These are phyloP conservation scores for Adelognathus sp. DNA, from an alignment of 2,888 invertebrate genomes.

Conservation along the genomic window DNA sequence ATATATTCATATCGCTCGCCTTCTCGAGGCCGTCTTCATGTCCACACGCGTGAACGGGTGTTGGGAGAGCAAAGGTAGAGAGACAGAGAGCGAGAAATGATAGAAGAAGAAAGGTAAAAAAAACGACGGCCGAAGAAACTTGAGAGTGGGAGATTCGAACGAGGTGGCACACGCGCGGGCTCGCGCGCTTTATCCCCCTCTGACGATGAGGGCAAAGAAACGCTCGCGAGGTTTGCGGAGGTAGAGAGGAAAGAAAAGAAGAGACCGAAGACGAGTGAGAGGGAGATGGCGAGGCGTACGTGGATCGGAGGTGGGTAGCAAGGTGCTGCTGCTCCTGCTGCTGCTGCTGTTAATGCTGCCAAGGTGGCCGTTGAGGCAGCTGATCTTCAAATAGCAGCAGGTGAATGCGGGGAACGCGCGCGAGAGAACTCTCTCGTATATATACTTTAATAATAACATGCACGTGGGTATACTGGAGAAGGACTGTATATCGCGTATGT, in stretches of 20 bases:
- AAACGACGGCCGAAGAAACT: not conserved
- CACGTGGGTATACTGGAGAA: slow-evolving; percentile 11
- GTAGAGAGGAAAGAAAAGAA: slow-evolving; percentile 55
- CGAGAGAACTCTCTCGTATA: slow-evolving; percentile 28
- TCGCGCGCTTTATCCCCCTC: slow-evolving; percentile 26
- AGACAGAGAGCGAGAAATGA: not conserved
- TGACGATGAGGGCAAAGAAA: slow-evolving; percentile 47
- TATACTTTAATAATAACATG: slow-evolving; percentile 22
- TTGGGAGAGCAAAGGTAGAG: no score
- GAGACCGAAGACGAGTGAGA: slow-evolving; percentile 61
- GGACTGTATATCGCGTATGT: slow-evolving; percentile 1
- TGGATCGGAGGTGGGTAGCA: slow-evolving; percentile 70
- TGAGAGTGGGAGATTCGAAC: slow-evolving; percentile 19
- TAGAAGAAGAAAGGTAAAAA: not conserved
- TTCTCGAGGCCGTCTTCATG: slow-evolving; percentile 31
- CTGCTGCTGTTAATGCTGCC: slow-evolving; percentile 58
- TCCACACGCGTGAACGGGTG: slow-evolving; percentile 4
- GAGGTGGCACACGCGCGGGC: slow-evolving; percentile 37
- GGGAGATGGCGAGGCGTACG: slow-evolving; percentile 70
- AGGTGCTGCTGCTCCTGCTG: slow-evolving; percentile 71
- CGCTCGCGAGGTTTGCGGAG: slow-evolving; percentile 25
- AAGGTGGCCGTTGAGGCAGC: slow-evolving; percentile 80
- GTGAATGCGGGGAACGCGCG: slow-evolving; percentile 76
- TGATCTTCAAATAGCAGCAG: slow-evolving; percentile 80
- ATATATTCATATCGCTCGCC: not conserved